phyloP scores from a whole-genome alignment of 1,140 invertebrate species.

The Leptinotarsa defecta region DNA sequence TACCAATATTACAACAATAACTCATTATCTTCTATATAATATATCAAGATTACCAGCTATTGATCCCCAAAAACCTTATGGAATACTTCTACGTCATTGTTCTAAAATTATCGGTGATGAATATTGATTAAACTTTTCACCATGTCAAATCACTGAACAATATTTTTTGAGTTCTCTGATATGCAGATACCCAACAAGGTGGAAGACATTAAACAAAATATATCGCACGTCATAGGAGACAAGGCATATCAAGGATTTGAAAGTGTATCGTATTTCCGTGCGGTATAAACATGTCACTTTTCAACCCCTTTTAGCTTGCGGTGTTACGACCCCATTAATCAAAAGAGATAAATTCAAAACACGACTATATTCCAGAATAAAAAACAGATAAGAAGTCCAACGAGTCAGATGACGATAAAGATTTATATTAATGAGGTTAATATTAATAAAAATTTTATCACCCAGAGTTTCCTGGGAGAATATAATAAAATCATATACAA shows the following conservation, averaged over 20 bases:
- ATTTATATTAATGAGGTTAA: constrained; percentile 4
- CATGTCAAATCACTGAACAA: no score
- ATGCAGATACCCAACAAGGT: no score
- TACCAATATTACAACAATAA: no score
- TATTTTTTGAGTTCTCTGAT: no score
- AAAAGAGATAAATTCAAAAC: not conserved
- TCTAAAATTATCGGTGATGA: no score
- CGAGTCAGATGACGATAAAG: not conserved
- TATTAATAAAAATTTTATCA: not conserved
- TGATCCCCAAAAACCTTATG: no score
- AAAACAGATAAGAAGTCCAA: not conserved
- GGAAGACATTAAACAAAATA: not conserved
- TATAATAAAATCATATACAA: constrained; percentile 3
- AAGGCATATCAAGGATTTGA: not conserved
- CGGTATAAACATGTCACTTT: constrained; percentile 8
- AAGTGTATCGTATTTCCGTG: constrained; percentile 1
- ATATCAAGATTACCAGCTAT: no score
- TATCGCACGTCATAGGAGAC: not conserved
- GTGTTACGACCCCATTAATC: constrained; percentile 5
- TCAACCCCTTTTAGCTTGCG: constrained; percentile 2
- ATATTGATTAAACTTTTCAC: no score
- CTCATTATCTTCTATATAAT: no score
- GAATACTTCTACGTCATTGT: no score
- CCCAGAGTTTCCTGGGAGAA: not conserved
- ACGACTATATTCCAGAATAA: not conserved